These are phyloP conservation scores for Platyura marginata DNA, from an alignment of 1,140 invertebrate genomes.

Conservation along the genomic window DNA sequence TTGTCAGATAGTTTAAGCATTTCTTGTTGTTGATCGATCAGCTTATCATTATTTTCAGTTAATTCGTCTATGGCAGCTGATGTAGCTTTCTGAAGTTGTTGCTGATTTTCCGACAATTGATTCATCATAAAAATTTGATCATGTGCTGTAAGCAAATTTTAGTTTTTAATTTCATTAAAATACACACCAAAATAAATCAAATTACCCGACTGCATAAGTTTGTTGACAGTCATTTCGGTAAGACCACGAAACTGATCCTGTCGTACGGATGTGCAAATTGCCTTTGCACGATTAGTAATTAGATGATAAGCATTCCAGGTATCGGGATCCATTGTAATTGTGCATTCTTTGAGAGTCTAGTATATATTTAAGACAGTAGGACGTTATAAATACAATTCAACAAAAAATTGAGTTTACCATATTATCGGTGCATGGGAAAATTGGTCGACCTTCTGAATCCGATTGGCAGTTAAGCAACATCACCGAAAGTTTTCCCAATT, in stretches of 20 bases:
- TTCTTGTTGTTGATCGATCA: conserved; percentile 32
- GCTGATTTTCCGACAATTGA: conserved; percentile 30
- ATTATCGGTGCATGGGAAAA: conserved; percentile 35
- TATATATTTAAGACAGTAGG: no score
- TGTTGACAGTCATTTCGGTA: conserved; percentile 47
- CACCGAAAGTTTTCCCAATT: conserved; percentile 45
- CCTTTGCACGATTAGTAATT: conserved; percentile 44
- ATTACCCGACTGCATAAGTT: conserved; percentile 34
- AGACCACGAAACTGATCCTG: conserved; percentile 45
- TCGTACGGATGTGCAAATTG: conserved; percentile 43
- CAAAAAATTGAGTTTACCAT: no score
- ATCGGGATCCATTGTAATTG: conserved; percentile 41
- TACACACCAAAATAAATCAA: conserved; percentile 3
- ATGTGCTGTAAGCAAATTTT: conserved; percentile 4
- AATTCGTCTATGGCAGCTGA: conserved; percentile 30
- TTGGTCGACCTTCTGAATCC: conserved; percentile 35
- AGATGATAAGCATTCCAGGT: conserved; percentile 55
- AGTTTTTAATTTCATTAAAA: background rate
- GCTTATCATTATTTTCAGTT: conserved; percentile 28
- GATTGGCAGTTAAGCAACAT: conserved; percentile 51
- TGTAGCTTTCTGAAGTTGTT: conserved; percentile 30
- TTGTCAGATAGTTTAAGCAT: conserved; percentile 29
- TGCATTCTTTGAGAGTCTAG: conserved; percentile 40
- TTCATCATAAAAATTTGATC: conserved; percentile 18
- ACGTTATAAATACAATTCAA: no score